A percentile compares a stretch with the other conserved stretches of the same genome.
phyloP scores from a whole-genome alignment of 2,888 invertebrate genomes.

The Drosophila yooni region DNA sequence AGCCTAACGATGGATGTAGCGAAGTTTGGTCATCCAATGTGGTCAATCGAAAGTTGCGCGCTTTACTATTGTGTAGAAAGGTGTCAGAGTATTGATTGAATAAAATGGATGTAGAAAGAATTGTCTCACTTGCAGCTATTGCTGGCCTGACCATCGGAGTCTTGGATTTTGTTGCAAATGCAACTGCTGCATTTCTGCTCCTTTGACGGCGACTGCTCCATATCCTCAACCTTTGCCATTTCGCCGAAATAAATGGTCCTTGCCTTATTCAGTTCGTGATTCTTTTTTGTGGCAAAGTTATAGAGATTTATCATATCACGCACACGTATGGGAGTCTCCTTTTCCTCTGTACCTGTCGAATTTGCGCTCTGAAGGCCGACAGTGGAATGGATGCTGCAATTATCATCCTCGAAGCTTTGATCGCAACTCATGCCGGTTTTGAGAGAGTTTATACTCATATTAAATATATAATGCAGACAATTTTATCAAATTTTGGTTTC shows the following conservation, averaged over 20 bases:
- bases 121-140: slow-evolving; percentile 6
- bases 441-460: slow-evolving; percentile 42
- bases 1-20: slow-evolving; percentile 26
- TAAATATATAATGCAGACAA: slow-evolving; percentile 27
- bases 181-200: slow-evolving; percentile 41
- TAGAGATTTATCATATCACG: slow-evolving; percentile 83
- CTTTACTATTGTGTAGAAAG: slow-evolving; percentile 6
- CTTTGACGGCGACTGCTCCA: slow-evolving; percentile 9
- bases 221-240: slow-evolving; percentile 28
- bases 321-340: slow-evolving; percentile 67
- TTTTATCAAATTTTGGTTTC: slow-evolving; percentile 31
- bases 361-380: slow-evolving; percentile 22
- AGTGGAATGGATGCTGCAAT: slow-evolving; percentile 48
- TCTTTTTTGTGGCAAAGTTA: slow-evolving; percentile 72
- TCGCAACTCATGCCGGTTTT: slow-evolving; percentile 21
- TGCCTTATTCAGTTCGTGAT: slow-evolving; percentile 68
- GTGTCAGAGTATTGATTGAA: neutral
- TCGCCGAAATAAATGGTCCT: slow-evolving; percentile 74
- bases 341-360: slow-evolving; percentile 12
- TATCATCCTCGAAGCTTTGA: slow-evolving; percentile 52
- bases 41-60: slow-evolving; percentile 44
- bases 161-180: slow-evolving; percentile 19
- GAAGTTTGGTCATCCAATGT: slow-evolving; percentile 37
- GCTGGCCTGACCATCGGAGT: slow-evolving; percentile 5
- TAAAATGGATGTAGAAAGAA: neutral